These are phyloP conservation scores for Gibbula magus DNA, from an alignment of 2,888 invertebrate species.

Conservation along the genomic window DNA sequence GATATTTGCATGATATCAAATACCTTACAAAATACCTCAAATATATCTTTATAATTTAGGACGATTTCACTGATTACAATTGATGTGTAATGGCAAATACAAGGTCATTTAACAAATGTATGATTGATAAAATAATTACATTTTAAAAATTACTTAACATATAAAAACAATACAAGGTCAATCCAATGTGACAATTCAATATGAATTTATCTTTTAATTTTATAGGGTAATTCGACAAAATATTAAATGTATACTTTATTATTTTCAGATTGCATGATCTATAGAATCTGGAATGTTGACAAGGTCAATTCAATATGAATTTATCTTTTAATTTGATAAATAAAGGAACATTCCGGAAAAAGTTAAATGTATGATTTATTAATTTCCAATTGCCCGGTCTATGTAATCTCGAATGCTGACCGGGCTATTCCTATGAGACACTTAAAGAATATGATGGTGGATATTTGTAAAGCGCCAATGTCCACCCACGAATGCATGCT, in stretches of 20 bases:
- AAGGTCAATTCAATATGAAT: too few species aligned
- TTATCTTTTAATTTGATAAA: not conserved
- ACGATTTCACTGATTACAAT: too few species aligned
- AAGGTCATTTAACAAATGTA: too few species aligned
- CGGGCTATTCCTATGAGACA: constrained; percentile 50
- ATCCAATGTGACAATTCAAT: too few species aligned
- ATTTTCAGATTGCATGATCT: constrained; percentile 40
- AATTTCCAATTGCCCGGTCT: constrained; percentile 40
- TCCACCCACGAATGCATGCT: not conserved
- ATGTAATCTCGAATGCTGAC: constrained; percentile 48
- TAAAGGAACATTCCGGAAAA: not conserved
- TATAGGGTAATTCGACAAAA: not conserved
- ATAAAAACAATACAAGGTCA: too few species aligned
- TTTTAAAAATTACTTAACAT: too few species aligned
- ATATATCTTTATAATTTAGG: too few species aligned
- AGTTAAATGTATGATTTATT: not conserved
- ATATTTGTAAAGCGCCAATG: too few species aligned
- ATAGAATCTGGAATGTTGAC: constrained; percentile 44
- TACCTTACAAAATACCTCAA: too few species aligned
- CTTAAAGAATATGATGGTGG: not conserved
- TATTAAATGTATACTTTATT: not conserved
- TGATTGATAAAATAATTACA: too few species aligned
- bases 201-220: not conserved
- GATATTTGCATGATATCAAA: too few species aligned
- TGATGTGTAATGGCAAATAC: too few species aligned